Base-by-base conservation (phyloP, 2,888 invertebrate species). In the Phorcus lineatus region DNA sequence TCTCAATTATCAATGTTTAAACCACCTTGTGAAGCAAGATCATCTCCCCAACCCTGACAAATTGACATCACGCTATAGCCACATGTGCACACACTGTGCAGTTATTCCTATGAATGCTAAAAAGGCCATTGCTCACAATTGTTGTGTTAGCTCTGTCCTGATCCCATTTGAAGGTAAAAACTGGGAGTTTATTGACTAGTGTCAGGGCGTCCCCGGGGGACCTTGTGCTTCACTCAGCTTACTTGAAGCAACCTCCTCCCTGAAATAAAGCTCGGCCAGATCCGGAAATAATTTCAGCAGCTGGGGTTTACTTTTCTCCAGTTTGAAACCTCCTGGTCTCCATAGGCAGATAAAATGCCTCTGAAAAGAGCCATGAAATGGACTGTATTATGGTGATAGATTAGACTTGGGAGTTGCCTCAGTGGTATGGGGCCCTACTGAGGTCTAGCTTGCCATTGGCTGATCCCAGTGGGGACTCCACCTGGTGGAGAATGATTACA, bases 301-400 rank as follows among this genome's bases (percentile, higher is more conserved):
- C 67, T 70, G 57, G 75, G 82, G 66, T 80, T 78, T 74, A 78
- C 82, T 76, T 77, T 82, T 66, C 78, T 80, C 78, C 62, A 66
- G 76, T 40, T 67, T 76, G 77, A 77, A 80, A 80, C 80, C 82
- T 77, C 76, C 36, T 80, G 70, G 47, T 83, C 86, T 84, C 86
- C 55, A 52, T 54, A 80, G 86, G 81, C 81, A 83, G 82, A 85
- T 85, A 86, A 85, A 82, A 83, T 85, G 85, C 81, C 87, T 74
- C 79, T 82, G 86, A 84, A 84, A 82, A 82, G 85, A 84, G 83
- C 85, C 83, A 83, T 82, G 81, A 87, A 87, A 85, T 85, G 85
- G 85, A 85, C 82, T 81, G 85, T 84, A 86, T 88, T 86, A 87
- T 86, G 81, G 83, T 86, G 88, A 88, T 86, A 86, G 86, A 88